Conservation (phyloP, 2,113 vertebrate species). For the Myotis lucifugus region DNA sequence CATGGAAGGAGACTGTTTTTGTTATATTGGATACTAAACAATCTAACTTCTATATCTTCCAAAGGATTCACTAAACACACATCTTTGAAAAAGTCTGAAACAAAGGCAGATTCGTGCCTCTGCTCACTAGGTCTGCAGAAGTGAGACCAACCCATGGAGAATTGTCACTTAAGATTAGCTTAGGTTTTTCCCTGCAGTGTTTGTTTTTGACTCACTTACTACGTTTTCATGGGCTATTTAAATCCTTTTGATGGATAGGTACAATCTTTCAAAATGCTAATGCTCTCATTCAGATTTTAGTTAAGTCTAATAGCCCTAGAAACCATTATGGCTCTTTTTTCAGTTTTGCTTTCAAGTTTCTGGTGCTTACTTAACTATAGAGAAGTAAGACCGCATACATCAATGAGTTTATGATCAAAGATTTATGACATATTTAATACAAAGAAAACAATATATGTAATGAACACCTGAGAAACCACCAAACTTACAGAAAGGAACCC, state of each 20-base stretch:
- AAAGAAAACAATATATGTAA: not conserved
- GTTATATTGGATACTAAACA: not conserved
- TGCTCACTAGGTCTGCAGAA: not conserved
- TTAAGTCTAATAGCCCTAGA: not conserved
- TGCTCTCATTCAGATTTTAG: not conserved
- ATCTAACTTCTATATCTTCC: not conserved
- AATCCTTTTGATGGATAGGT: not conserved
- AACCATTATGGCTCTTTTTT: not conserved
- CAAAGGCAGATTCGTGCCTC: not conserved
- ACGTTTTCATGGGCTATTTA: not conserved
- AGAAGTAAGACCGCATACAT: not conserved
- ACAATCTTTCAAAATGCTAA: slow-evolving; percentile 25
- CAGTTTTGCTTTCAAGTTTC: not conserved
- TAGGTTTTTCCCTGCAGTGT: not conserved
- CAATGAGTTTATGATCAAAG: not conserved
- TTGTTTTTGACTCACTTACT: not conserved
- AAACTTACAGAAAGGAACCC: not conserved
- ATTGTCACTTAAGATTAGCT: not conserved
- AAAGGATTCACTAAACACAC: not conserved
- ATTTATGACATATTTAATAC: not conserved
- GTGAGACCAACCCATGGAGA: not conserved
- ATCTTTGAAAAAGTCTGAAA: slow-evolving; percentile 31
- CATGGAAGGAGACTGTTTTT: not conserved
- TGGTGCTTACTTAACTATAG: not conserved
- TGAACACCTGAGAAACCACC: not conserved